Evolutionary conservation across 2,113 vertebrate genomes (phyloP).

Genomic region (Lota lota): DNA sequence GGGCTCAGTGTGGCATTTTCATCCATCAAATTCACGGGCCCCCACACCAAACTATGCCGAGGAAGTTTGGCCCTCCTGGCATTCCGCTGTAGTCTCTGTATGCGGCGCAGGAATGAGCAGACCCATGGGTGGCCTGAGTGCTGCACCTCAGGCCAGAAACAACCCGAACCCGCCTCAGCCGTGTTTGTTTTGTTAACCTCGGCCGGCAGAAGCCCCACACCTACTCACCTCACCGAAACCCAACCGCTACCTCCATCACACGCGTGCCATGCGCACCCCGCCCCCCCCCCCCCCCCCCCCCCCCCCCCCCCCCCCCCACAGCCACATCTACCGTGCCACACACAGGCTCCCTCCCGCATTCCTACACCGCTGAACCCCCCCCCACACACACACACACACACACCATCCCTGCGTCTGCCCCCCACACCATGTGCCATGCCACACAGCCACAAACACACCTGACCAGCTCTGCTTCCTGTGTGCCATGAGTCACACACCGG

Average conservation of each 20-base stretch:
- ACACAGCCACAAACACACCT: constrained; percentile 70
- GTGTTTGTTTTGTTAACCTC: constrained; percentile 66
- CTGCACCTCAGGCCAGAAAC: constrained; percentile 55
- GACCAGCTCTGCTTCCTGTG: constrained; percentile 67
- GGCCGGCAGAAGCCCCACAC: constrained; percentile 53
- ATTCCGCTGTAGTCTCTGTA: not conserved
- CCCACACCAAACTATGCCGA: not conserved
- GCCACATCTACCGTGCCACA: constrained; percentile 64
- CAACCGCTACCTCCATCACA: constrained; percentile 52
- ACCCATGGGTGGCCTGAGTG: constrained; percentile 58
- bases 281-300: constrained; percentile 15
- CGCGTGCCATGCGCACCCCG: constrained; percentile 48
- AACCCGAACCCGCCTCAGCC: constrained; percentile 50
- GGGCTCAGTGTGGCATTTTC: not conserved
- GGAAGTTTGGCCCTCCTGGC: constrained; percentile 9
- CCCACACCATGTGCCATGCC: constrained; percentile 36
- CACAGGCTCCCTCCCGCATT: constrained; percentile 67
- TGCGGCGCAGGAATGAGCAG: constrained; percentile 35
- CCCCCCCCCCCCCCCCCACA: constrained; percentile 23
- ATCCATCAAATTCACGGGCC: too few relatives aligned
- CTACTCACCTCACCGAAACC: constrained; percentile 56
- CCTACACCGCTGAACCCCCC: constrained; percentile 48
- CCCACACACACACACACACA: constrained; percentile 59
- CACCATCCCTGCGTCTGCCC: constrained; percentile 14
- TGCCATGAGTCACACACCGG: constrained; percentile 61